Conservation (phyloP, 2,113 vertebrate species). For the Peromyscus polionotus region DNA sequence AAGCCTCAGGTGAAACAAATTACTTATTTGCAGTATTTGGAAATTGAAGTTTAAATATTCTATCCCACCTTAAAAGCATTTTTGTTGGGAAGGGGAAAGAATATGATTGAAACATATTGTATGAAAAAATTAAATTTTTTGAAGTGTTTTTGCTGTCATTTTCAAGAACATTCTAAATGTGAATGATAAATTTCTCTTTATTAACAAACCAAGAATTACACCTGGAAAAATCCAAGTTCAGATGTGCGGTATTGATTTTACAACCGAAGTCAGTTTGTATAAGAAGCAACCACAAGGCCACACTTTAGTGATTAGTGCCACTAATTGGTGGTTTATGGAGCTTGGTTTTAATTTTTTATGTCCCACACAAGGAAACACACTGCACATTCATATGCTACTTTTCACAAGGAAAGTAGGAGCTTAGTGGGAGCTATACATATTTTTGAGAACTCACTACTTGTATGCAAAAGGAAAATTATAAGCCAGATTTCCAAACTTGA, state of each 20-base stretch:
- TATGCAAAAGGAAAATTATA: slow-evolving; percentile 36
- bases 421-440: slow-evolving; percentile 21
- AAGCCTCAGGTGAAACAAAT: slow-evolving; percentile 56
- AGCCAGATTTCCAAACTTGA: background rate
- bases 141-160: slow-evolving; percentile 50
- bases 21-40: background rate
- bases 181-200: slow-evolving; percentile 40
- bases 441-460: slow-evolving; percentile 40
- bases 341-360: slow-evolving; percentile 79
- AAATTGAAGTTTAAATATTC: slow-evolving; percentile 63
- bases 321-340: slow-evolving; percentile 74
- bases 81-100: slow-evolving; percentile 32
- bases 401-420: background rate
- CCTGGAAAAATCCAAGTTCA: slow-evolving; percentile 72
- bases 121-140: background rate
- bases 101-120: no score
- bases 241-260: slow-evolving; percentile 80
- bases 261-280: slow-evolving; percentile 70
- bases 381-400: slow-evolving; percentile 51
- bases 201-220: slow-evolving; percentile 58
- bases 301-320: slow-evolving; percentile 64
- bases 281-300: slow-evolving; percentile 66
- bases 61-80: background rate
- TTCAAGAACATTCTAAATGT: slow-evolving; percentile 32
- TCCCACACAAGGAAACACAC: slow-evolving; percentile 42